Evolutionary conservation across 1,140 invertebrate genomes (phyloP).

Genomic region (Aphaenogaster ashmeadi): DNA sequence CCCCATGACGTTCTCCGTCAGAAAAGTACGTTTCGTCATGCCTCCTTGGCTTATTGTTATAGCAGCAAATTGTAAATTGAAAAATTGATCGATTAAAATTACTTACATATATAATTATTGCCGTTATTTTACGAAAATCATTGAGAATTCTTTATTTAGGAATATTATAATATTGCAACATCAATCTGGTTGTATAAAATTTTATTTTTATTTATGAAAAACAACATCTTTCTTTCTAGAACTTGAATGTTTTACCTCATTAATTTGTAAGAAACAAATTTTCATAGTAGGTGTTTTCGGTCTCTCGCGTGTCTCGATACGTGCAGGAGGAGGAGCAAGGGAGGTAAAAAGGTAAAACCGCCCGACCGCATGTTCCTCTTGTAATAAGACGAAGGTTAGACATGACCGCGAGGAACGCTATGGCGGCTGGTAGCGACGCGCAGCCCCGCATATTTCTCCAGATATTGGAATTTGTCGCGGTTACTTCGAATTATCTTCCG

Average conservation of each 20-base stretch:
- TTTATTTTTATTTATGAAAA: not conserved
- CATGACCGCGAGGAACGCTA: conserved; percentile 84
- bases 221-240: not conserved
- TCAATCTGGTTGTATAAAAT: not conserved
- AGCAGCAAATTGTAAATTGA: conserved; percentile 16
- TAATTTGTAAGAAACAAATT: conserved; percentile 4
- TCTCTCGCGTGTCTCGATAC: conserved; percentile 25
- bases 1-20: conserved; percentile 47
- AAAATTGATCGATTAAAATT: conserved; percentile 30
- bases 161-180: not conserved
- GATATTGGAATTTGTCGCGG: conserved; percentile 87
- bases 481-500: conserved; percentile 87
- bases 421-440: conserved; percentile 81
- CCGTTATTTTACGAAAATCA: not conserved
- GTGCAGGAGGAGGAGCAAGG: not conserved
- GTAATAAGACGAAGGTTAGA: conserved; percentile 84
- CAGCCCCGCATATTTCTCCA: conserved; percentile 85
- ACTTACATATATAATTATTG: not conserved
- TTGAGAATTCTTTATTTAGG: not conserved
- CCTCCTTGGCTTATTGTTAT: conserved; percentile 26
- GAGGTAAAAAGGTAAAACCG: conserved; percentile 66
- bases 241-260: not conserved
- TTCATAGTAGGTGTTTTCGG: conserved; percentile 1
- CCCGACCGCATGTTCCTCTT: conserved; percentile 72
- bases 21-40: not conserved